Percentiles rank a stretch among this genome's conserved stretches.
Evolutionary conservation across 1,140 invertebrate genomes (phyloP).

Genomic region (Drosophila quadrilineata): DNA sequence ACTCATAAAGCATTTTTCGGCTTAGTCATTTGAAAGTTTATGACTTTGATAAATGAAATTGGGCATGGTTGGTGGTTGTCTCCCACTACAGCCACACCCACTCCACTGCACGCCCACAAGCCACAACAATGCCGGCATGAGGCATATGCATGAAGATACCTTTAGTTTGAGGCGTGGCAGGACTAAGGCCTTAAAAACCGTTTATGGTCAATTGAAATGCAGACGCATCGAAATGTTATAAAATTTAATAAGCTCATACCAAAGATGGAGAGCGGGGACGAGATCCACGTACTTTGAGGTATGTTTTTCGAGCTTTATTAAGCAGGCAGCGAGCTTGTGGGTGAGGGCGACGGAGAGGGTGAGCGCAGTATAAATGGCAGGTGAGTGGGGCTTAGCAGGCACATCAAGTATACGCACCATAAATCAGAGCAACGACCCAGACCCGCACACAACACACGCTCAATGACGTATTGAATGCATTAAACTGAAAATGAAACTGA

Average conservation of each 20-base stretch:
- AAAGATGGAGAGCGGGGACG: neutral
- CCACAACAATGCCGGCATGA: neutral
- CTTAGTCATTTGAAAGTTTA: conserved; percentile 62
- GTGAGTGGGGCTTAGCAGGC: conserved; percentile 62
- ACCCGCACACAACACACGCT: conserved; percentile 25
- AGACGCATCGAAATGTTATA: conserved; percentile 75
- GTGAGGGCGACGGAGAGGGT: conserved; percentile 6
- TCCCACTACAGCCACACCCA: no score
- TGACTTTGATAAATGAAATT: conserved; percentile 79
- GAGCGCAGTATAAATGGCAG: conserved; percentile 36
- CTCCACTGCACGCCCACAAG: conserved; percentile 5
- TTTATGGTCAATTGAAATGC: conserved; percentile 74
- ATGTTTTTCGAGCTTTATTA: conserved; percentile 46
- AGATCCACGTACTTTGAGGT: conserved; percentile 45
- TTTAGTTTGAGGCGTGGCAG: conserved; percentile 19
- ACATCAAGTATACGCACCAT: conserved; percentile 75
- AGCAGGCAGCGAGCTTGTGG: neutral
- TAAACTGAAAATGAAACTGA: no score
- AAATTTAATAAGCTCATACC: conserved; percentile 64
- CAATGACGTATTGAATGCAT: conserved; percentile 74
- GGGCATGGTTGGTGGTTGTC: conserved; percentile 44
- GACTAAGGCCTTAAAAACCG: conserved; percentile 51
- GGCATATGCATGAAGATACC: conserved; percentile 29
- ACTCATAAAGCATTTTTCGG: conserved; percentile 60
- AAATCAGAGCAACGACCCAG: conserved; percentile 66